These are phyloP conservation scores for Alouatta palliata DNA, from an alignment of 2,113 vertebrate genomes.

Conservation along the genomic window DNA sequence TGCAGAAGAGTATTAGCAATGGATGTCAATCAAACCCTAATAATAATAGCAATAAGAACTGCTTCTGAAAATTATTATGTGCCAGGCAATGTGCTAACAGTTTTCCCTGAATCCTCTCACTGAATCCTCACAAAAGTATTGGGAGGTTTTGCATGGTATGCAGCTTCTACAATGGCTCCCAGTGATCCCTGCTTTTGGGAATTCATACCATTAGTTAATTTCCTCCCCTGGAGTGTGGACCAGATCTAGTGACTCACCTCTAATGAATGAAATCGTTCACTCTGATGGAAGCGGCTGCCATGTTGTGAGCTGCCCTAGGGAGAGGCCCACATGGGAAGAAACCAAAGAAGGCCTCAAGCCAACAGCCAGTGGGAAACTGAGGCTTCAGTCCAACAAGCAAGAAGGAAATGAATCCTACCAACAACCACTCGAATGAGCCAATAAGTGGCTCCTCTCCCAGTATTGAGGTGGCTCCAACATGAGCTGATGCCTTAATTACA, in stretches of 20 bases:
- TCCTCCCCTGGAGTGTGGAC: background rate
- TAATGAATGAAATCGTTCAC: background rate
- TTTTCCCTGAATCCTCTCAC: background rate
- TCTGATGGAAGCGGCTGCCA: background rate
- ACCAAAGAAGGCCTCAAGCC: background rate
- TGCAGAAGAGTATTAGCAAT: background rate
- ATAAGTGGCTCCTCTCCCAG: background rate
- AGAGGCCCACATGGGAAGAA: background rate
- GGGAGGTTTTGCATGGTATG: rapidly evolving
- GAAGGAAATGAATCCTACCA: background rate
- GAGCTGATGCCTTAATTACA: too few species aligned
- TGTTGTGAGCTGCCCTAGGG: background rate
- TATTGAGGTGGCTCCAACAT: background rate
- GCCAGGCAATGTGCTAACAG: too few species aligned
- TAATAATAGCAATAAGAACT: background rate
- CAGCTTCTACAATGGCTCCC: background rate
- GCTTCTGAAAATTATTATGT: background rate
- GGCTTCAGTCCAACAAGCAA: background rate
- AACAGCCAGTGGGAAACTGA: background rate
- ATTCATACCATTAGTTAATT: background rate
- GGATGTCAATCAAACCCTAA: background rate
- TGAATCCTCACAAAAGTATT: background rate
- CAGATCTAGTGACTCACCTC: background rate
- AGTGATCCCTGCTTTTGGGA: background rate
- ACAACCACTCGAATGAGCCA: background rate